Conservation (phyloP, 2,113 vertebrate genomes). For the Prinia subflava region DNA sequence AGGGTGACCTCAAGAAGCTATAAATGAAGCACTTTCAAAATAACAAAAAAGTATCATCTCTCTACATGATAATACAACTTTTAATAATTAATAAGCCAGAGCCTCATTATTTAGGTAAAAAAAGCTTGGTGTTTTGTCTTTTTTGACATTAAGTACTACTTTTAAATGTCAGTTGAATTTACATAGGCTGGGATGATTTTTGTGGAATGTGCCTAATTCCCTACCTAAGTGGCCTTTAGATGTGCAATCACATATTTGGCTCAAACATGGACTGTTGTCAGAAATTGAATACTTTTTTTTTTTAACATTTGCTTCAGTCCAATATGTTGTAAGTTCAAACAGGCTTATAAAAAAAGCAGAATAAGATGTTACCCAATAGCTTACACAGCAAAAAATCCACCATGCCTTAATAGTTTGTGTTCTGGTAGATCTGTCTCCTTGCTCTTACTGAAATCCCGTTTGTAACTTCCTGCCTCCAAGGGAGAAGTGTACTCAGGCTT, state of each 20-base stretch:
- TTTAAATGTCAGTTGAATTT: neutral
- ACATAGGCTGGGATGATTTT: neutral
- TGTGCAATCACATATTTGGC: neutral
- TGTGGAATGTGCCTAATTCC: neutral
- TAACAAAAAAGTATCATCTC: neutral
- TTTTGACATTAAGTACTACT: neutral
- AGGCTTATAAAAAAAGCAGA: neutral
- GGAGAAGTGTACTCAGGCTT: fast-evolving
- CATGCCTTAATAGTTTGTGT: neutral
- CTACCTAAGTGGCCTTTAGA: neutral
- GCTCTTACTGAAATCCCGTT: fast-evolving
- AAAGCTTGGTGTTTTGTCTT: neutral
- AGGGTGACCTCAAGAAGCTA: neutral
- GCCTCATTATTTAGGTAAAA: neutral
- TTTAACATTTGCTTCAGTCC: neutral
- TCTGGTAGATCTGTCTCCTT: neutral
- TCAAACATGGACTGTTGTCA: neutral
- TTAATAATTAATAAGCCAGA: neutral
- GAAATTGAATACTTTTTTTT: neutral
- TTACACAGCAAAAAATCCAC: neutral
- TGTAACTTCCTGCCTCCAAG: neutral
- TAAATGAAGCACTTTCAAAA: neutral
- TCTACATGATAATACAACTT: neutral
- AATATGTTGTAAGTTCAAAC: neutral
- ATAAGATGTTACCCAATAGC: neutral